Evolutionary conservation across 1,140 invertebrate species (phyloP).

Genomic region (Anadara kagoshimensis): DNA sequence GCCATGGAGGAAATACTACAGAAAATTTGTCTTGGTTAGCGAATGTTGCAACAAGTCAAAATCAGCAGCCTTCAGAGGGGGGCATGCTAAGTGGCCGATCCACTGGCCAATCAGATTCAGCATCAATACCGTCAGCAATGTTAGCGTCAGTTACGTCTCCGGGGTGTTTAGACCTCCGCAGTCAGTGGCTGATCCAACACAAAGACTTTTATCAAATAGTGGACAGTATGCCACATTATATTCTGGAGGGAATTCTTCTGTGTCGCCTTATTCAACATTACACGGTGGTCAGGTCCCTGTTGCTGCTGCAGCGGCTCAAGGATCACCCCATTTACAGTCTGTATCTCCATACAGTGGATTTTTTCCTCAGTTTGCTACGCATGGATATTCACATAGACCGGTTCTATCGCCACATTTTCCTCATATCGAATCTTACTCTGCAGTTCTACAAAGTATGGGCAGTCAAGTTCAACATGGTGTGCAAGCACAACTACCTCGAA

Average conservation of each 20-base stretch:
- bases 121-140: slow-evolving; percentile 41
- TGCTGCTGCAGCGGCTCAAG: slow-evolving; percentile 26
- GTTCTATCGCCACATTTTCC: slow-evolving; percentile 54
- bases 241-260: slow-evolving; percentile 18
- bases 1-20: slow-evolving; percentile 22
- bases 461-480: slow-evolving; percentile 62
- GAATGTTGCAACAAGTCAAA: slow-evolving; percentile 39
- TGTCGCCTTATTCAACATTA: slow-evolving; percentile 54
- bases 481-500: slow-evolving; percentile 62
- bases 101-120: slow-evolving; percentile 22
- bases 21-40: slow-evolving; percentile 38
- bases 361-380: no score
- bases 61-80: slow-evolving; percentile 47
- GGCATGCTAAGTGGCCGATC: slow-evolving; percentile 50
- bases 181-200: slow-evolving; percentile 46
- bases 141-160: slow-evolving; percentile 40
- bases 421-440: slow-evolving; percentile 67
- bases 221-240: slow-evolving; percentile 13
- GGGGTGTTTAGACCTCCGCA: slow-evolving; percentile 54
- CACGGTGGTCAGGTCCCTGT: slow-evolving; percentile 39
- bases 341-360: slow-evolving; percentile 19
- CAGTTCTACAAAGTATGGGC: slow-evolving; percentile 69
- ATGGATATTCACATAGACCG: background rate
- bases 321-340: slow-evolving; percentile 40
- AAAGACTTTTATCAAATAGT: slow-evolving; percentile 39